Percentiles rank a stretch among this genome's conserved stretches.
Conservation (phyloP, 37 sponge, comb jelly and placozoan genomes). For the Crambe crambe region DNA sequence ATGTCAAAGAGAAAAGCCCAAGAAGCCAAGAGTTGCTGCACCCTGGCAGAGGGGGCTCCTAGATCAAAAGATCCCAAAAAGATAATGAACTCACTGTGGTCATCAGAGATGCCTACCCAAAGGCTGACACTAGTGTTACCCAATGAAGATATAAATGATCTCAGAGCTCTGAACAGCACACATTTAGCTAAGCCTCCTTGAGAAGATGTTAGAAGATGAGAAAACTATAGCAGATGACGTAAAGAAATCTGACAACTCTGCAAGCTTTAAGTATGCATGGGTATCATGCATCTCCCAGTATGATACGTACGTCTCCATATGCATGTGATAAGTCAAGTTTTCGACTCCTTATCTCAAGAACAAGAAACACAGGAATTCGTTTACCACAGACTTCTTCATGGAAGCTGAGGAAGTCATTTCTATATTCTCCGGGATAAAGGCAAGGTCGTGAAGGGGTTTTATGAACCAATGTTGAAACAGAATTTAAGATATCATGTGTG, state of each 20-base stretch:
- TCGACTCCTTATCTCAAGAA: slow-evolving; percentile 78
- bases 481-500: slow-evolving; percentile 75
- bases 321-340: slow-evolving; percentile 87
- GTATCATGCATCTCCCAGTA: slow-evolving; percentile 88
- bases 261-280: slow-evolving; percentile 64
- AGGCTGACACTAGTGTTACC: slow-evolving; percentile 87
- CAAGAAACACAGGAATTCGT: slow-evolving; percentile 93
- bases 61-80: slow-evolving; percentile 59
- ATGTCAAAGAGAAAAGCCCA: too few relatives aligned
- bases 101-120: slow-evolving; percentile 85
- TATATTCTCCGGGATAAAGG: slow-evolving; percentile 46
- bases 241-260: not conserved
- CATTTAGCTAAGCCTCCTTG: slow-evolving; percentile 63
- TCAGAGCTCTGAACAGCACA: slow-evolving; percentile 39
- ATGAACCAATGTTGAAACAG: slow-evolving; percentile 59
- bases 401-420: slow-evolving; percentile 63
- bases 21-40: not conserved
- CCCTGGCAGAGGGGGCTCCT: slow-evolving; percentile 64
- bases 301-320: slow-evolving; percentile 82
- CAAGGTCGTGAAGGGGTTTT: slow-evolving; percentile 47
- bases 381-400: slow-evolving; percentile 81
- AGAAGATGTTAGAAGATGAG: slow-evolving; percentile 63
- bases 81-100: slow-evolving; percentile 63
- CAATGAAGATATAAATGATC: slow-evolving; percentile 43
- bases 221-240: slow-evolving; percentile 16